These are phyloP conservation scores for Poeciliopsis gracilis DNA, from an alignment of 2,797 vertebrate species.

Conservation along the genomic window DNA sequence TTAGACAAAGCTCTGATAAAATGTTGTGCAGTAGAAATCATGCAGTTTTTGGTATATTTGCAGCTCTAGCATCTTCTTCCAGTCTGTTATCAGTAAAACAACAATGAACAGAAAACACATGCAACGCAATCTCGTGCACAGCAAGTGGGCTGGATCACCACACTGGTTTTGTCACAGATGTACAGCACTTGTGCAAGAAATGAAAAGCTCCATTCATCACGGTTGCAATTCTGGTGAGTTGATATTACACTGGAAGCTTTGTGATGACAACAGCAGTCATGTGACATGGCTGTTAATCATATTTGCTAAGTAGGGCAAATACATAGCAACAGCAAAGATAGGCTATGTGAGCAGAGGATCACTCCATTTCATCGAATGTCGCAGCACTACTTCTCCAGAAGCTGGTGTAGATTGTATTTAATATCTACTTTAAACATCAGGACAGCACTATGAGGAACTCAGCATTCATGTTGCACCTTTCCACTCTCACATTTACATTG, in stretches of 20 bases:
- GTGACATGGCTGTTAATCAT: slow-evolving; percentile 27
- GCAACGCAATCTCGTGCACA: slow-evolving; percentile 23
- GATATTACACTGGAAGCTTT: slow-evolving; percentile 6
- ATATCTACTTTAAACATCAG: not conserved
- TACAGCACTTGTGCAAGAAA: slow-evolving; percentile 25
- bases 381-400: slow-evolving; percentile 4
- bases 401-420: not conserved
- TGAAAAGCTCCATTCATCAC: slow-evolving; percentile 20
- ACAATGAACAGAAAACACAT: slow-evolving; percentile 47
- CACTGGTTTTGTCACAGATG: slow-evolving; percentile 18
- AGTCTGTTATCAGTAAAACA: slow-evolving; percentile 37
- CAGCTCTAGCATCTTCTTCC: slow-evolving; percentile 21
- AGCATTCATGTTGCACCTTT: not conserved
- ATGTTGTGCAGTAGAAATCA: slow-evolving; percentile 6
- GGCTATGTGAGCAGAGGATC: slow-evolving; percentile 31
- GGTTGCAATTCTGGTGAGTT: slow-evolving; percentile 11
- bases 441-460: not conserved
- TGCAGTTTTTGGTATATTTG: slow-evolving; percentile 1
- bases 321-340: slow-evolving; percentile 29
- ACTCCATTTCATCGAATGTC: slow-evolving; percentile 14
- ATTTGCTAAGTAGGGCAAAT: slow-evolving; percentile 36
- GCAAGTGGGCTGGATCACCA: slow-evolving; percentile 20
- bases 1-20: slow-evolving; percentile 7
- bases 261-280: slow-evolving; percentile 11
- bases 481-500: not conserved